phyloP scores from a whole-genome alignment of 2,888 invertebrate genomes.

The Athalia rosae region DNA sequence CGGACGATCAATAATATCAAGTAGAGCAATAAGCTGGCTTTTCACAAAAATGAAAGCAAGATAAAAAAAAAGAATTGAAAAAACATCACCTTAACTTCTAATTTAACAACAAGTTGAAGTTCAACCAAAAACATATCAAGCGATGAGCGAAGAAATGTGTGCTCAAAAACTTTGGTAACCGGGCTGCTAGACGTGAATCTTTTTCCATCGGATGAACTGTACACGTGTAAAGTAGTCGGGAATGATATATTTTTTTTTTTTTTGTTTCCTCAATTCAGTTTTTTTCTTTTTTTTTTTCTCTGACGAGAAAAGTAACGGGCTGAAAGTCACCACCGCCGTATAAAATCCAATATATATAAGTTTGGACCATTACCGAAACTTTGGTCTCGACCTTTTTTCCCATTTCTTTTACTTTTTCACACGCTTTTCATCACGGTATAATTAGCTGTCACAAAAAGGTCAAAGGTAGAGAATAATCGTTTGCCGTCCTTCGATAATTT shows the following conservation, averaged over 20 bases:
- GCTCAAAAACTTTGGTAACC: slow-evolving; percentile 25
- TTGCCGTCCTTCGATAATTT: slow-evolving; percentile 14
- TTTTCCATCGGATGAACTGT: not conserved
- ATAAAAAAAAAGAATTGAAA: not conserved
- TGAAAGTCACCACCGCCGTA: too few relatives aligned
- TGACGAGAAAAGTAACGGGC: not conserved
- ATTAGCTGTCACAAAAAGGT: too few relatives aligned
- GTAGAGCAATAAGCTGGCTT: slow-evolving; percentile 3
- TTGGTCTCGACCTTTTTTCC: too few relatives aligned
- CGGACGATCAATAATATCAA: slow-evolving; percentile 21
- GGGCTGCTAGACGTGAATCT: slow-evolving; percentile 16
- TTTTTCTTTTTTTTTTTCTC: not conserved
- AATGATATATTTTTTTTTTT: not conserved
- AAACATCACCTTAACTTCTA: not conserved
- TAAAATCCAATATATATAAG: too few relatives aligned
- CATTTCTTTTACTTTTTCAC: too few relatives aligned
- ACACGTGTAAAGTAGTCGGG: not conserved
- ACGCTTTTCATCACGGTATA: too few relatives aligned
- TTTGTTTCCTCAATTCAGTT: not conserved
- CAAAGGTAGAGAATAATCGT: not conserved
- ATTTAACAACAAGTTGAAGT: slow-evolving; percentile 1
- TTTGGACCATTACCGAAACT: too few relatives aligned
- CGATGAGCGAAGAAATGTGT: slow-evolving; percentile 16
- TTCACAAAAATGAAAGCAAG: not conserved
- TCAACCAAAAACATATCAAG: slow-evolving; percentile 17